A percentile compares a stretch with the other conserved stretches of the same genome.
These are phyloP conservation scores for Paraplagusia blochii DNA, from an alignment of 2,113 vertebrate genomes.

Conservation along the genomic window DNA sequence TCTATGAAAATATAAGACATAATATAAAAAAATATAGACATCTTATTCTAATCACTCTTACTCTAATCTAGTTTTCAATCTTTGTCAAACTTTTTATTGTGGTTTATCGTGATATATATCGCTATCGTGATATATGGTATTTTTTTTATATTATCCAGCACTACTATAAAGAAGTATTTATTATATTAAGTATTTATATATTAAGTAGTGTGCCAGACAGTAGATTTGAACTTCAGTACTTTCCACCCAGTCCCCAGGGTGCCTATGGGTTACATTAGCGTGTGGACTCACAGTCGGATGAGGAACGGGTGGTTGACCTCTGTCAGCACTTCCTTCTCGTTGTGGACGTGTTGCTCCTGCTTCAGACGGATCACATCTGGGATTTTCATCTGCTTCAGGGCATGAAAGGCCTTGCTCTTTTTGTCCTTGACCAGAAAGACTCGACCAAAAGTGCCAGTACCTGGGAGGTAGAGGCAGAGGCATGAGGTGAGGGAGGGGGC, in stretches of 20 bases:
- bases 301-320: slow-evolving; percentile 92
- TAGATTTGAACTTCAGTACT: no score
- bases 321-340: slow-evolving; percentile 91
- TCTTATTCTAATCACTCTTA: no score
- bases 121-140: no score
- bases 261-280: neutral
- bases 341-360: slow-evolving; percentile 95
- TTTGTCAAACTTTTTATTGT: no score
- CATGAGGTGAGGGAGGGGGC: neutral
- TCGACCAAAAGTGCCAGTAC: slow-evolving; percentile 91
- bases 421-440: slow-evolving; percentile 92
- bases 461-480: slow-evolving; percentile 58
- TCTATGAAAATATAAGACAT: no score
- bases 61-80: no score
- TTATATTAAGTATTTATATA: no score
- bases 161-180: no score
- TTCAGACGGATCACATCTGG: slow-evolving; percentile 92
- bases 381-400: slow-evolving; percentile 96
- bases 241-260: neutral
- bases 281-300: slow-evolving; percentile 85
- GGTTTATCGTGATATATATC: no score
- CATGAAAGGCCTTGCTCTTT: slow-evolving; percentile 79
- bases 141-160: no score
- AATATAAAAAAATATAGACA: no score
- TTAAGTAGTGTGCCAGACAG: no score